Evolutionary conservation across 2,888 invertebrate genomes (phyloP), one percentile per base, ranked within the genome.

Genomic region (Rhingia campestris): DNA sequence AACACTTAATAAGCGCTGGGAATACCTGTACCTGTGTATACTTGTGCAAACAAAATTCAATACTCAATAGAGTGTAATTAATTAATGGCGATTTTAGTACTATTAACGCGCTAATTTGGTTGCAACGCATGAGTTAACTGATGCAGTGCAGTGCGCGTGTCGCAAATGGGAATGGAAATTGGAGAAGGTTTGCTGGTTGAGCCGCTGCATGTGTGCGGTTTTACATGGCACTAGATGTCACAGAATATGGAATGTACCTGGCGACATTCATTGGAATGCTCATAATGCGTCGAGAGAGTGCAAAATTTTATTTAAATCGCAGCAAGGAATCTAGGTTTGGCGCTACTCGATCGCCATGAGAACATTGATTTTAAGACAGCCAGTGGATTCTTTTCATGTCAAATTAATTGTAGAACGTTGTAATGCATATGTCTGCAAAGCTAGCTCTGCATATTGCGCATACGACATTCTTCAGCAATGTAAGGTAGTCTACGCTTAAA

Each of bases 1-100:
- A 49, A 59, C 84, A 66, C 84, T 84, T 84, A 84, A 84, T 84
- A 84, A 84, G 84, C 84, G 47, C 63, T 80, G 59, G 77, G 66
- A 73, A 77, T 84, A 77, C 77, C 41, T 4, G 53, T 39, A n/a
- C 12, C n/a, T 6, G 9, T 22, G 9, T 4, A 4, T 30, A 72
- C 35, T 61, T 14, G 59, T 54, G 22, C 37, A 45, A 63, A 61
- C 30, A 37, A 59, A 74, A 74, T 70, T 43, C 74, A 64, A 75
- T 79, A 70, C 58, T 49, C 10, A 22, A 22, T 22, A 22, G 22
- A 22, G 22, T 58, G 33, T 75, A 75, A 80, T 75, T 84, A 80
- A 84, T 84, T 84, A 84, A 80, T 75, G 80, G 80, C 74, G 80
- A 66, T 66, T 74, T 80, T 75, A 84, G 80, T 70, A 47, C 84